Conservation (phyloP, 2,113 vertebrate genomes). For the Anas platyrhynchos region DNA sequence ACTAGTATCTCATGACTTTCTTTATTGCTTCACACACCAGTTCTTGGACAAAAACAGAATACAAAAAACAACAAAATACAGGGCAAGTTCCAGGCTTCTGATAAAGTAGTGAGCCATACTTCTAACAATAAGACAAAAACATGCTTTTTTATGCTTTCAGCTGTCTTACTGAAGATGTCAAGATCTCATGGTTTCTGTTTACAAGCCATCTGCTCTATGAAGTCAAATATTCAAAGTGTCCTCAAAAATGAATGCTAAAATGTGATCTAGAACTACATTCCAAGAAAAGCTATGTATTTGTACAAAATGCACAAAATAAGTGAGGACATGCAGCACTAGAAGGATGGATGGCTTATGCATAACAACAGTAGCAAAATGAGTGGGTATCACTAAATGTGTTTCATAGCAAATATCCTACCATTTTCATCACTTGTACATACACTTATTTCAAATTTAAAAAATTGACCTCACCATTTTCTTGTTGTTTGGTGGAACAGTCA, state of each 20-base stretch:
- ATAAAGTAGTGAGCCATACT: neutral
- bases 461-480: conserved; percentile 91
- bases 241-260: neutral
- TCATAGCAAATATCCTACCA: neutral
- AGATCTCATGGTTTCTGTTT: neutral
- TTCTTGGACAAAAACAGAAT: neutral
- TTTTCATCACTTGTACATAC: neutral
- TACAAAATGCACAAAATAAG: neutral
- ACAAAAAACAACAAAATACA: neutral
- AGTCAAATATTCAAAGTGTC: neutral
- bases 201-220: neutral
- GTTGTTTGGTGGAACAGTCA: conserved; percentile 98
- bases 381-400: neutral
- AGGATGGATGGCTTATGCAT: neutral
- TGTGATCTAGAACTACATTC: neutral
- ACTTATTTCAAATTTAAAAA: neutral
- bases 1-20: too few species aligned
- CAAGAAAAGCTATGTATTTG: neutral
- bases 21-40: neutral
- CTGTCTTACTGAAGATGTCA: neutral
- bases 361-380: neutral
- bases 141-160: neutral
- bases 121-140: neutral
- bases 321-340: neutral
- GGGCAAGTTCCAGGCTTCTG: neutral